Base-by-base conservation (phyloP, 1,140 invertebrate species). In the Tribolium castaneum region DNA sequence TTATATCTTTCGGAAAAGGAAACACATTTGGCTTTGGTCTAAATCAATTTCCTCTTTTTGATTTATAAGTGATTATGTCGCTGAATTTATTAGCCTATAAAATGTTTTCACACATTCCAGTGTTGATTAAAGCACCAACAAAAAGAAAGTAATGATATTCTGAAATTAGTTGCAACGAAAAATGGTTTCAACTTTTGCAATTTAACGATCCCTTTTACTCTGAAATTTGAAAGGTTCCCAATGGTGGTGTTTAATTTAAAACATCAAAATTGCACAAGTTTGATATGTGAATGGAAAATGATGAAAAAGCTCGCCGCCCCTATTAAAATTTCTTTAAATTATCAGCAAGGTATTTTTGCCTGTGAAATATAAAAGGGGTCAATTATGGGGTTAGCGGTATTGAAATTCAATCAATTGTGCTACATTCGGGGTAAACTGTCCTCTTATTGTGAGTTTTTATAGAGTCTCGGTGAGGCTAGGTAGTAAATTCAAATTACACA, bases 401-500 rank as follows among this genome's bases (percentile, higher is more conserved):
- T 35, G 59, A 14, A 35, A 14, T 66, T 66, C 34, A 35, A 66
- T 66, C 34, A 30, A 66, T 66, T 66, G 30, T 35, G 30, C 13
- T 66, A 35, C 30, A 30, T 66, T 14, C 22, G 30, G 30, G 9
- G 34, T 66, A 30, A 66, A 66, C 59, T 66, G 12, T 66, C 59
- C 59, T 35, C 45, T 66, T 66, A 66, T 66, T 35, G 30, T 66
- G 30, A 66, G 30, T 34, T 66, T 66, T 66, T 66, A 66, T 66
- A 66, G 56, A 62, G 59, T 66, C 59, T 35, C 59, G 6, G 9
- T n/a, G 30, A 66, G 59, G 3, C 16, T 30, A 19, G 50, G 22
- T 30, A 73, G 71, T 73, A 73, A 73, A 73, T 73, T 73, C 49
- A 73, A 73, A 73, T 73, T 73, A 73, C 54, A 73, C 54, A 73